These are phyloP conservation scores for Formicarius rufipectus DNA, from an alignment of 2,113 vertebrate genomes.

Conservation along the genomic window DNA sequence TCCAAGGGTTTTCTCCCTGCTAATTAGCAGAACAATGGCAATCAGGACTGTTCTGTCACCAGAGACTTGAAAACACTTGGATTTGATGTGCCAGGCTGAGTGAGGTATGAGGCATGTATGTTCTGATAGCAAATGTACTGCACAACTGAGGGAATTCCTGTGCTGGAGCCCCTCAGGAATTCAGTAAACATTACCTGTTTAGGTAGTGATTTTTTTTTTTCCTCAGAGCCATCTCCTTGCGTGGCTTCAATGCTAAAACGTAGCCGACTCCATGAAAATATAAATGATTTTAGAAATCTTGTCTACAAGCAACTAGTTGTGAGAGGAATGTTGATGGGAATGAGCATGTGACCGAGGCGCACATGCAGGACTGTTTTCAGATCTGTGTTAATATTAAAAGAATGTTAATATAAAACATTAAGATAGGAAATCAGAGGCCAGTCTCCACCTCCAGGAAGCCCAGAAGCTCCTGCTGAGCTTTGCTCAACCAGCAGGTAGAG, in stretches of 20 bases:
- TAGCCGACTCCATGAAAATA: background rate
- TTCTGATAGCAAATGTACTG: background rate
- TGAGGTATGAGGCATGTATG: background rate
- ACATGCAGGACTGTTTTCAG: background rate
- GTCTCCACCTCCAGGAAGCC: background rate
- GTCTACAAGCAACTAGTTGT: background rate
- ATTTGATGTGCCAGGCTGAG: background rate
- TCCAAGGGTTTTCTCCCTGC: background rate
- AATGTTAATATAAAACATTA: background rate
- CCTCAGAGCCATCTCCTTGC: background rate
- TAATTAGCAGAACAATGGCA: conserved; percentile 6
- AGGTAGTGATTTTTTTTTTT: background rate
- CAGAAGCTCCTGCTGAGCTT: conserved; percentile 2
- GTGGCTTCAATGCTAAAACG: background rate
- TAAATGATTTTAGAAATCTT: background rate
- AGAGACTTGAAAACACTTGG: background rate
- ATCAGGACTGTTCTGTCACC: background rate
- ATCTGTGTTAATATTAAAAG: background rate
- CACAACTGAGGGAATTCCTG: background rate
- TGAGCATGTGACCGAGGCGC: background rate
- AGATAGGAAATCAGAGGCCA: conserved; percentile 7
- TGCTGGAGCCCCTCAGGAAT: background rate
- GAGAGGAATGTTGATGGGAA: background rate
- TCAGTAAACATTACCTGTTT: background rate
- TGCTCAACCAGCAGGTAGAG: background rate